Base-by-base conservation (phyloP, 2,888 invertebrate species). In the Drosophila mulleri region DNA sequence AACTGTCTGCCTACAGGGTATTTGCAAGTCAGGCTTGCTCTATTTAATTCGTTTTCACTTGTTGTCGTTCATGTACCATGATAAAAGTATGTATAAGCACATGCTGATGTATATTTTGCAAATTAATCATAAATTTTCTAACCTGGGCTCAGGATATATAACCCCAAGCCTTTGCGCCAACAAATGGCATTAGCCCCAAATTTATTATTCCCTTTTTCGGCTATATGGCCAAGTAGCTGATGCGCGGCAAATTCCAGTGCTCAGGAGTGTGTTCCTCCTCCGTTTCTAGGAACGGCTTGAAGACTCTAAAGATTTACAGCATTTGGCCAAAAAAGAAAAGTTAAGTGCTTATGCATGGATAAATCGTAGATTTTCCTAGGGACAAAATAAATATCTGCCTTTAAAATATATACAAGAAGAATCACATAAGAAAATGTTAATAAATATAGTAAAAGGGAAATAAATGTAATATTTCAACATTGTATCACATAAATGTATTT, bases 131-230 rank as follows among this genome's bases (percentile, higher is more conserved):
- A 80, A 60, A 82, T 73, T 63, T 61, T 52, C 37, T 63, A 52
- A 47, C 26, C 54, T 44, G 32, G 52, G 45, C 60, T 54, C 58
- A 41, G 45, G 8, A 29, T 59, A 29, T 56, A 50, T 32, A 42
- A 44, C 56, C 44, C 2, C 59, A 61, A 63, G 63, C 56, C 47
- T 50, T 60, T 65, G 41, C 35, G 35, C n/a, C 16, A n/a, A 37
- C 58, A 75, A 80, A 82, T 57, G 29, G 57, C 57, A 71, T 78
- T 67, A 67, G 44, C 48, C 52, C 39, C 20, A 53, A 53, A 54
- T 54, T 58, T 70, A 68, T 80, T 76, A 85, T 81, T 74, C 60
- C 74, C 45, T 82, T 85, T 78, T 72, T 72, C 64, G 70, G 72
- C 41, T 66, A 53, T 62, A 52, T 57, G 18, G 60, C 39, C 53